Evolutionary conservation across 2,888 invertebrate genomes (phyloP), one percentile per base, ranked within the genome.

Genomic region (Leptodirus hochenwartii): DNA sequence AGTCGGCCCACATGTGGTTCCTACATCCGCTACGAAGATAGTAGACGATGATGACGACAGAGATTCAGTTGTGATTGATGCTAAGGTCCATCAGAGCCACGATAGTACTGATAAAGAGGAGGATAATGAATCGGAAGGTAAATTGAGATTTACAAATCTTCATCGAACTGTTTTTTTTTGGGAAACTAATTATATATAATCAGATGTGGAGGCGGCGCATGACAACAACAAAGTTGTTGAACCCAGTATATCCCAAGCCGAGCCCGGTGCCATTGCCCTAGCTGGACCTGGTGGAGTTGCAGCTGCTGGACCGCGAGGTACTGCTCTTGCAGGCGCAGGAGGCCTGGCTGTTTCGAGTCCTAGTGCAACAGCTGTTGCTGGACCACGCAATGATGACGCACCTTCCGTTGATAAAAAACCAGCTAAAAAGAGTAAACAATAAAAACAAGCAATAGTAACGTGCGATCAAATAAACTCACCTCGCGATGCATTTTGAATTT

Each of bases 261-360:
- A 56, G 33, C 63, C 62, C 5, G 51, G 53, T 22, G 63, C 59
- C 3, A 51, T 61, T 29, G 60, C 62, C 2, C 42, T 62, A 26
- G 59, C 62, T 4, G 62, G 62, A 20, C 50, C 49, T 22, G 61
- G 61, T 22, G 62, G 62, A 5, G 53, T 59, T 3, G 62, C 63
- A 4, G 50, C 56, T 8, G 56, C 62, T 3, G 53, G 54, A 9
- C 62, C 63, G 4, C 45, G 52, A 27, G 60, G 51, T 5, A 61
- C 61, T 8, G 62, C 64, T 2, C 43, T 62, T 13, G 61, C 56
- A 12, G 63, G 62, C 15, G 53, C 54, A 31, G 56, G 53, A 32
- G 62, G 63, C 10, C 39, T 61, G 27, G 57, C 61, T 1, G 47
- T 62, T 10, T 53, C 62, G 1, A 59, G 57, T 35, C 64, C 64